Base-by-base conservation (phyloP, 2,888 invertebrate genomes). In the Oligia strigilis region DNA sequence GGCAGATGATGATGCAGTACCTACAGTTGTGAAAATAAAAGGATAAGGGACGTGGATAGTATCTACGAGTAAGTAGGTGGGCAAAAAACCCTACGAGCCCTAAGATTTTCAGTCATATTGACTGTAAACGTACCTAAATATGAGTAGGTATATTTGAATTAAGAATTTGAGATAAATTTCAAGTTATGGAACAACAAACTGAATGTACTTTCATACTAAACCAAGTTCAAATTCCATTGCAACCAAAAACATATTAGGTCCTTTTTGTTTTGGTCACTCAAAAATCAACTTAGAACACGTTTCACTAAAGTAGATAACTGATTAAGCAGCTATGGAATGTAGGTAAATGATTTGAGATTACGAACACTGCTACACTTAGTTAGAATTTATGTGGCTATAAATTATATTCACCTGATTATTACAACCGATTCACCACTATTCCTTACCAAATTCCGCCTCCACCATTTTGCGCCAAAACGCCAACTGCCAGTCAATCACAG, bases 401-500 rank as follows among this genome's bases (percentile, higher is more conserved):
- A 52, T 23, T 6, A 74, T 67, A 36, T 29, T 8, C 2, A 4
- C 52, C 8, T 23, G 17, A 43, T 29, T 58, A 60, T 43, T 4
- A 36, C 14, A 52, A 19, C n/a, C 40, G 29, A 17, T 55, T 60
- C 2, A 75, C 14, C 3, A 55, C 60, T 55, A 72, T 66, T 73
- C 29, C 19, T 46, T 64, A 64, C 64, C 64, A 58, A 1, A 64
- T 55, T n/a, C 13, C 46, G 8, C 2, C 43, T 17, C 19, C 40
- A 17, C 29, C 29, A 75, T 69, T 69, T 75, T 52, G 29, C 40
- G 23, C 14, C 49, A 49, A 72, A 82, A 58, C 52, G 52, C 74
- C 58, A 75, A 70, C 40, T 74, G 62, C 62, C 72, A 81, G 79
- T 88, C 84, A 88, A 80, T 88, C 88, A 83, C 65, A 78, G 85